Evolutionary conservation across 2,113 vertebrate species (phyloP), one percentile per base, ranked within the genome.

Genomic region (Meleagris gallopavo): DNA sequence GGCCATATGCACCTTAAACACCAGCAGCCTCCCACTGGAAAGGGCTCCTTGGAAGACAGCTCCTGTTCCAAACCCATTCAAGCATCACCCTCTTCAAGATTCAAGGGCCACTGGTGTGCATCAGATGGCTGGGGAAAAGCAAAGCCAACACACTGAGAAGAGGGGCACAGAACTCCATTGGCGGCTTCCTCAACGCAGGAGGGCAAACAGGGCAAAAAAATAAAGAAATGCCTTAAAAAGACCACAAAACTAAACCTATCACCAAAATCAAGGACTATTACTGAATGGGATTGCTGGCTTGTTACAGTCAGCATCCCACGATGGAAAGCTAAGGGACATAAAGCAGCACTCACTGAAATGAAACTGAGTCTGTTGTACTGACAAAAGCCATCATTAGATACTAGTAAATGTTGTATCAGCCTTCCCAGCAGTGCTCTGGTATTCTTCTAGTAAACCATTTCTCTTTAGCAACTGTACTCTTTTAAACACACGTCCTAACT

Each of bases 401-500:
- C 54, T 79, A 71, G 61, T 46, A 83, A 94, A 74, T 29, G 82
- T 5, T 73, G 83, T 72, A 87, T 79, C 82, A 46, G 93, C 86
- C 89, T 95, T 92, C 73, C 86, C 93, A 75, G 81, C 83, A 95
- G 48, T 36, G 69, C 62, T 88, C 89, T 76, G 89, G 70, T 79
- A 91, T 90, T 94, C 80, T 88, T 94, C 95, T 65, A 74, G 80
- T 75, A 90, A 94, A 58, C 65, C 70, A 86, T 89, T 93, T 78
- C 67, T 93, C 86, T 90, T 90, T 40, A 96, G 89, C 88, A 81
- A 90, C 83, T 77, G 62, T 48, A 13, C 85, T 54, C 52, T 62
- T 94, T 74, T 74, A 91, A 94, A 93, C 94, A 96, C 92, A 92
- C 36, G 90, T 95, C 95, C 73, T 74, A 83, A 96, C 94, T 88